Evolutionary conservation across 2,797 vertebrate species (phyloP), one percentile per base, ranked within the genome.

Genomic region (Pterois miles): DNA sequence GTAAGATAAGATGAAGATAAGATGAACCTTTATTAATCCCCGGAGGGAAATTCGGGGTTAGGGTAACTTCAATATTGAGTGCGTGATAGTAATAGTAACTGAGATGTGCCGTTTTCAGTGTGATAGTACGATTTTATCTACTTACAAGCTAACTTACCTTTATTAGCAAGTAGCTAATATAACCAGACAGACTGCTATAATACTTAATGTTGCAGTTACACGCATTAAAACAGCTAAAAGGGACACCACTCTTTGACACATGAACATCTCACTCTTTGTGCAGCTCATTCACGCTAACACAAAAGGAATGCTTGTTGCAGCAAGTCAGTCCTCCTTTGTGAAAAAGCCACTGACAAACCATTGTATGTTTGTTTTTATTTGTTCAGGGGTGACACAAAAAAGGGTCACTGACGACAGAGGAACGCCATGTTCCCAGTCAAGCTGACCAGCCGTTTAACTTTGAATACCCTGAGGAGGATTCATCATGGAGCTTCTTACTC

Each of bases 391-490:
- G 69, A 74, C 38, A 8, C 64, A 33, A 22, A 6, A 56, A 27
- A 8, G 27, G 29, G 66, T 43, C 23, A 81, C 23, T 0, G 29
- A 86, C 38, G 20, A 33, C 46, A 50, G 66, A 72, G 72, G 53
- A 14, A 62, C 84, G 80, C 20, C 57, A 95, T 95, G 94, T 68
- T 92, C 18, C 64, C 72, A 20, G 75, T 68, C 29, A 92, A 80
- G 84, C 76, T 93, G 29, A 74, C 77, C 50, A 14, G 57, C 46
- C 74, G 53, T 57, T 48, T 89, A 13, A 38, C 76, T 33, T 23
- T 88, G 25, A 81, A 53, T 8, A 50, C 65, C 31, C 31, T 92
- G 69, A 90, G 71, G 66, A 76, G 80, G 74, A 46, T 84, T 71
- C 88, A 78, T 12, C 70, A 23, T 56, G 85, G 85, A 31, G 22